Percentiles rank a stretch among this genome's conserved stretches.
Evolutionary conservation across 2,888 invertebrate genomes (phyloP).

Genomic region (Bugula neritina): DNA sequence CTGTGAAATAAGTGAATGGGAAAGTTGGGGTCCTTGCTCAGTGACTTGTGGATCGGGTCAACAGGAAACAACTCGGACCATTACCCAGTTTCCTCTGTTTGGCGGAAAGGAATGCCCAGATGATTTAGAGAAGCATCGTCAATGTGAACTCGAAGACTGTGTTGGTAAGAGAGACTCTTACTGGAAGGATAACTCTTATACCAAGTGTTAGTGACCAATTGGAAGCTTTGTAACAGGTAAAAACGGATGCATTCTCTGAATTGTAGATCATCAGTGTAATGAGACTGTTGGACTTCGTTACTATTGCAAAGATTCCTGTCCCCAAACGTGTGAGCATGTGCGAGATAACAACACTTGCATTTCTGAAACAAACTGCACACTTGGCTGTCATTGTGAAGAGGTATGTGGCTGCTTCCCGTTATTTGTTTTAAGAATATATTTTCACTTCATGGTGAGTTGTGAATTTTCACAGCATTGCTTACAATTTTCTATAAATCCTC

Average conservation of each 20-base stretch:
- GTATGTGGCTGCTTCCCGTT: too few relatives aligned
- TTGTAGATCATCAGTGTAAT: background rate
- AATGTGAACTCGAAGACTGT: background rate
- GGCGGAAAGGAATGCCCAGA: constrained; percentile 10
- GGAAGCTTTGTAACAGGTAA: background rate
- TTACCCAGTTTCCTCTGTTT: background rate
- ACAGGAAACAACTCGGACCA: background rate
- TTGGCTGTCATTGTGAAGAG: constrained; percentile 9
- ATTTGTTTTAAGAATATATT: too few relatives aligned
- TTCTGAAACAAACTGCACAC: background rate
- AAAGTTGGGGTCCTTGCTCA: background rate
- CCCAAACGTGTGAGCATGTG: constrained; percentile 1
- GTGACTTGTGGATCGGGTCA: background rate
- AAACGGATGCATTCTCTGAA: too few relatives aligned
- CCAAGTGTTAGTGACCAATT: background rate
- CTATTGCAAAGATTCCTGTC: background rate
- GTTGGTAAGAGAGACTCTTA: background rate
- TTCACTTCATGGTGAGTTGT: too few relatives aligned
- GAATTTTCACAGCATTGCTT: too few relatives aligned
- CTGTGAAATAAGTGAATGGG: constrained; percentile 3
- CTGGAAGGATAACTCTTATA: background rate
- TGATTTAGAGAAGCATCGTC: background rate
- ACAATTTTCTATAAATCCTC: too few relatives aligned
- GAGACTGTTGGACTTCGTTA: background rate
- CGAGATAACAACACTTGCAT: background rate